phyloP scores from a whole-genome alignment of 2,888 invertebrate species.

The Dione juno region DNA sequence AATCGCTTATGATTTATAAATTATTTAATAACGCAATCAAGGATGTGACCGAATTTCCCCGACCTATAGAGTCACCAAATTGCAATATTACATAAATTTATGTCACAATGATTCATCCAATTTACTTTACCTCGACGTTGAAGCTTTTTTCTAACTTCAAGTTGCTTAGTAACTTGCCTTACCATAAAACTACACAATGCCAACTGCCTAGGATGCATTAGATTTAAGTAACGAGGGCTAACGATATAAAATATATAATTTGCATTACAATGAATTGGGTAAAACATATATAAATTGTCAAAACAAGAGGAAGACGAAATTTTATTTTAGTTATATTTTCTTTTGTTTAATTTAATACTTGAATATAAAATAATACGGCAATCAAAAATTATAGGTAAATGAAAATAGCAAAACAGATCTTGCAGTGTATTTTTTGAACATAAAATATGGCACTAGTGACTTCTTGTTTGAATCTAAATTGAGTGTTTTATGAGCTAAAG shows the following conservation, averaged over 20 bases:
- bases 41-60: constrained; percentile 35
- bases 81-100: constrained; percentile 56
- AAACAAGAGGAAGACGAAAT: no score
- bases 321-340: no score
- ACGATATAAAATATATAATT: constrained; percentile 6
- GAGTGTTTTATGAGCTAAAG: constrained; percentile 67
- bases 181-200: constrained; percentile 28
- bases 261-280: no score
- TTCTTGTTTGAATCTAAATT: constrained; percentile 59
- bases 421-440: neutral
- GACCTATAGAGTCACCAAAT: constrained; percentile 26
- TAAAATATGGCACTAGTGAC: constrained; percentile 11
- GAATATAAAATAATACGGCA: neutral
- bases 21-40: constrained; percentile 12
- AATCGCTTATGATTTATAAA: constrained; percentile 8
- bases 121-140: constrained; percentile 49
- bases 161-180: constrained; percentile 33
- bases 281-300: no score
- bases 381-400: constrained; percentile 2
- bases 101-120: constrained; percentile 60
- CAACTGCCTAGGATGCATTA: constrained; percentile 16
- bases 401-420: neutral
- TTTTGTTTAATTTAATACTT: no score
- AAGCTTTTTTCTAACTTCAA: constrained; percentile 50
- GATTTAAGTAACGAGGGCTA: constrained; percentile 13